Percentiles rank a stretch among this genome's conserved stretches.
Evolutionary conservation across 23 tunicate genomes (phyloP).

Genomic region (Styela clava): DNA sequence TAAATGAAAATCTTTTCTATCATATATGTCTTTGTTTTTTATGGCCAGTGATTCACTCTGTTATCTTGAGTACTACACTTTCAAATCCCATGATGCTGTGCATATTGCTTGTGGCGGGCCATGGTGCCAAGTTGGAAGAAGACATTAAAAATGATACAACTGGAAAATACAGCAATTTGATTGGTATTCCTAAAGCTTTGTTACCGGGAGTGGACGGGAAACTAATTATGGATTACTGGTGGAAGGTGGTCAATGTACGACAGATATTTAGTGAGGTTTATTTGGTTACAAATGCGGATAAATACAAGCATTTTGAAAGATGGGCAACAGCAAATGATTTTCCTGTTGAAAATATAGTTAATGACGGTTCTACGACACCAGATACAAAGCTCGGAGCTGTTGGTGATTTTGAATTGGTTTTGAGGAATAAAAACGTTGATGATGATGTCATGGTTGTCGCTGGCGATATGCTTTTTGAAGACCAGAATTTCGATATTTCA

Average conservation of each 20-base stretch:
- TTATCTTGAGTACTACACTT: too few species aligned
- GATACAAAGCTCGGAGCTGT: slow-evolving; percentile 81
- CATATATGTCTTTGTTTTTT: too few species aligned
- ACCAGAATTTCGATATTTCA: slow-evolving; percentile 80
- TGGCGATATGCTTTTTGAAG: slow-evolving; percentile 98
- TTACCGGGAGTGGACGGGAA: slow-evolving; percentile 66
- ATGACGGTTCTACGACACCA: slow-evolving; percentile 86
- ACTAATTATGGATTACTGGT: slow-evolving; percentile 87
- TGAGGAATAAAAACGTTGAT: slow-evolving; percentile 55
- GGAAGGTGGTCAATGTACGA: slow-evolving; percentile 70
- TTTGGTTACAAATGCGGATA: slow-evolving; percentile 94
- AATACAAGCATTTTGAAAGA: slow-evolving; percentile 87
- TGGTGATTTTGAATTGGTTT: slow-evolving; percentile 79
- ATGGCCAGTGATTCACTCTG: too few species aligned
- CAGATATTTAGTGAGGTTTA: slow-evolving; percentile 87
- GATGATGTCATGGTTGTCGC: slow-evolving; percentile 94
- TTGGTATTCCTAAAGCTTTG: slow-evolving; percentile 89
- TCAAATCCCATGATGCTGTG: slow-evolving; percentile 49
- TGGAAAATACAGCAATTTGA: slow-evolving; percentile 23
- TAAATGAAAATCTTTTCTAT: too few species aligned
- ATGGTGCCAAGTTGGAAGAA: slow-evolving; percentile 67
- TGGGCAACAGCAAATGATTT: slow-evolving; percentile 99
- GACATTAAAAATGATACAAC: slow-evolving; percentile 43
- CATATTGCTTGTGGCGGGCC: slow-evolving; percentile 86
- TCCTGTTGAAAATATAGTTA: slow-evolving; percentile 92